Base-by-base conservation (phyloP, 2,797 vertebrate species). In the Vespertilio murinus region DNA sequence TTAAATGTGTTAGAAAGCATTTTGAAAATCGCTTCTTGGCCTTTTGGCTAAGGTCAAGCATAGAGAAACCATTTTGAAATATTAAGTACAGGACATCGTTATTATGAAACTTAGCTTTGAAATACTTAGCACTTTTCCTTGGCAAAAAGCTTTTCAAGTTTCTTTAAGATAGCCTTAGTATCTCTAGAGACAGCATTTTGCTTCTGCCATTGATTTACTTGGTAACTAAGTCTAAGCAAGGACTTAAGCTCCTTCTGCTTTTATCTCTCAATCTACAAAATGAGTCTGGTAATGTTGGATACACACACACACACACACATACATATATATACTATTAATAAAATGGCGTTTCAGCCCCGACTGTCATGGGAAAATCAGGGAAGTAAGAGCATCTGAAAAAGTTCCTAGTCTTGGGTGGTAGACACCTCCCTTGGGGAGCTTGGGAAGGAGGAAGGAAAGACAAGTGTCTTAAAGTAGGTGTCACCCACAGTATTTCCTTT, bases 101-200 rank as follows among this genome's bases (percentile, higher is more conserved):
- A 73, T 91, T 80, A 69, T 16, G 59, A 91, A 94, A 94, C 64
- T 95, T 80, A 47, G 61, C 91, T 91, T 96, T 91, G 78, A 89
- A 94, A 93, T 95, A 94, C 89, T 96, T 95, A 88, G 65, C 64
- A 92, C 84, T 90, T 95, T 94, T 40, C 84, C 93, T 79, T 90
- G 90, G 84, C 71, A 89, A 85, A 88, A 90, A 70, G 35, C 64
- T 96, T 93, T 90, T 83, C 81, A 33, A n/a, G 54, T 94, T 89
- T 93, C 40, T 81, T 94, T 71, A 90, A 90, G 71, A 92, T 38
- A 88, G n/a, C 35, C 42, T 81, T 45, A n/a, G 11, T 89, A 23
- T 84, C 82, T 95, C 85, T 69, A 86, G 69, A 96, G 84, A 93
- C 33, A 38, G 13, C 47, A 49, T 75, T 86, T 93, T 79, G 56